Evolutionary conservation across 2,797 vertebrate species (phyloP).

Genomic region (Myotis daubentonii): DNA sequence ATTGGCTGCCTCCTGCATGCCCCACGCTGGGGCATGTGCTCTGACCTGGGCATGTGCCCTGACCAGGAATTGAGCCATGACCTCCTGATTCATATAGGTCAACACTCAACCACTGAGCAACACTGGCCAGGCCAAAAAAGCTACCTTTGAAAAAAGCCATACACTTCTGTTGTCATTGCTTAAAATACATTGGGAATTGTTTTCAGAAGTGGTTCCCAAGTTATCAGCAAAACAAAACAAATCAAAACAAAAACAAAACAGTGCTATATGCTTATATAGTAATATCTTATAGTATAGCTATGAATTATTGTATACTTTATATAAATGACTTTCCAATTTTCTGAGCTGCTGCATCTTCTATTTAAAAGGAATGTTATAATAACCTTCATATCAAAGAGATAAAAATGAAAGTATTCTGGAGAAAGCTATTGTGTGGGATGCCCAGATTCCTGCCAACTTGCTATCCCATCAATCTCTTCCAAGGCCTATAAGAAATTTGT

Average conservation of each 20-base stretch:
- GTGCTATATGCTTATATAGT: neutral
- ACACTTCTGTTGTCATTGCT: neutral
- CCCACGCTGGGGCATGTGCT: too few species aligned
- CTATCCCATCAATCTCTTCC: neutral
- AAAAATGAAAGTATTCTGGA: conserved; percentile 14
- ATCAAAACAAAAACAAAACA: neutral
- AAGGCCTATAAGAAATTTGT: conserved; percentile 21
- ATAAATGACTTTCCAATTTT: neutral
- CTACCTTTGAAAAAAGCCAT: conserved; percentile 44
- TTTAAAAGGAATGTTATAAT: conserved; percentile 1
- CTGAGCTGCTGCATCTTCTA: neutral
- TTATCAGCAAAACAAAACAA: conserved; percentile 7
- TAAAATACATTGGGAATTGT: conserved; percentile 36
- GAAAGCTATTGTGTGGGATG: neutral
- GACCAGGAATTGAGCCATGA: too few species aligned
- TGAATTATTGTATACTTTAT: neutral
- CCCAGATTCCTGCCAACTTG: neutral
- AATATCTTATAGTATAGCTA: neutral
- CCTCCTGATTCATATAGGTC: too few species aligned
- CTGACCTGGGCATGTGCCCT: too few species aligned
- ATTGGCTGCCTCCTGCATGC: too few species aligned
- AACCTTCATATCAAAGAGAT: conserved; percentile 27
- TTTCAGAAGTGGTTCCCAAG: conserved; percentile 24
- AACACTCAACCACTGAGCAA: too few species aligned
- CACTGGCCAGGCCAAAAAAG: neutral